Evolutionary conservation across 2,888 invertebrate genomes (phyloP), one percentile per base, ranked within the genome.

Genomic region (Drosophila anomalata): DNA sequence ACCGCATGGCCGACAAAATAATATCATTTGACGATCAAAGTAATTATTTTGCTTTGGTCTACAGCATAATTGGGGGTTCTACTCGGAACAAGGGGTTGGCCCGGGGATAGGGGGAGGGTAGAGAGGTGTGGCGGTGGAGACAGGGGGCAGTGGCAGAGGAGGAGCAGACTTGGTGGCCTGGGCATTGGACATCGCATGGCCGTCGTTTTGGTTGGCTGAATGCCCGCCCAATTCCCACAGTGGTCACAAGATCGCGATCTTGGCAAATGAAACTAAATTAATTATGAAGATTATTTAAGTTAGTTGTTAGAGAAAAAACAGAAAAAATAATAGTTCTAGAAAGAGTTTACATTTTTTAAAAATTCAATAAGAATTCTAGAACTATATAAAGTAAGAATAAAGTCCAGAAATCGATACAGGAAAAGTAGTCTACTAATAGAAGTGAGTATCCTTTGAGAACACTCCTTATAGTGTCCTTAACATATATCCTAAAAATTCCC

Each of bases 11-110:
- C 82, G 71, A 74, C 85, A 82, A 87, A 86, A 86, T 86, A 85
- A 86, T 87, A 86, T 86, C 87, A 86, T 86, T 86, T 85, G 79
- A 60, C 86, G 87, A 87, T 86, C 87, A 85, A 85, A 87, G 87
- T 86, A 86, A 86, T 86, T 86, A 86, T 86, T 86, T 86, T 79
- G 85, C 87, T 86, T 81, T 83, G 87, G 86, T 86, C 85, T 84
- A 87, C 87, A 83, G 87, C 87, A 86, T 86, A 87, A 86, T 86
- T 86, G 82, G 71, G 81, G 79, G 76, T 75, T 75, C 75, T 70
- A 62, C 70, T 56, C 56, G 48, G 62, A 46, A 69, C 51, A 31
- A 51, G 69, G 68, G 68, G 53, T 66, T 66, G 57, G 46, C 54
- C 22, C 41, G 20, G 46, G 36, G 57, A 46, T 57, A 39, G 17